Evolutionary conservation across 2,113 vertebrate species (phyloP).

Genomic region (Oryzias melastigma): DNA sequence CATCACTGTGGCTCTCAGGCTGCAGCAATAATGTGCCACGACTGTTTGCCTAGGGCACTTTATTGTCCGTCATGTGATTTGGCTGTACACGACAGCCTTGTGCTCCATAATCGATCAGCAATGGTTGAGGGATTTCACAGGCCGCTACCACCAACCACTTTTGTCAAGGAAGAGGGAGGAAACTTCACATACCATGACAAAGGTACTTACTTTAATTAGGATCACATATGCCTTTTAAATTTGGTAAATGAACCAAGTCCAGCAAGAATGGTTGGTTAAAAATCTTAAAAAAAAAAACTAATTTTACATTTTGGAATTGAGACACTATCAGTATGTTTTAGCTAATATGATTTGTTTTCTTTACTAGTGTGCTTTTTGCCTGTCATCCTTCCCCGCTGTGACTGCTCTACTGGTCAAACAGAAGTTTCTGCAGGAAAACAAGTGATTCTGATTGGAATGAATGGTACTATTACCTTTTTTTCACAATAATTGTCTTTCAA

Average conservation of each 20-base stretch:
- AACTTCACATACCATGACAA: not conserved
- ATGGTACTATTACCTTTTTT: not conserved
- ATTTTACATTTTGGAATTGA: not conserved
- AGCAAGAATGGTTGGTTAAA: not conserved
- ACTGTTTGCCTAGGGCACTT: not conserved
- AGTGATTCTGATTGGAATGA: not conserved
- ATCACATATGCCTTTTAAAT: not conserved
- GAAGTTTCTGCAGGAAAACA: not conserved
- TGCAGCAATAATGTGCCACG: not conserved
- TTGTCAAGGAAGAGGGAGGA: not conserved
- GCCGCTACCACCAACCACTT: not conserved
- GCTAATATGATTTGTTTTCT: not conserved
- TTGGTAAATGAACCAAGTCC: not conserved
- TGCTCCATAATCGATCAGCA: not conserved
- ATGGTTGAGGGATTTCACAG: not conserved
- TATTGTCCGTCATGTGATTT: not conserved
- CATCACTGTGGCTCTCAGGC: not conserved
- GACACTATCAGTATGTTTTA: not conserved
- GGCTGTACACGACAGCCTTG: not conserved
- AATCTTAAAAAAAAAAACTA: no score
- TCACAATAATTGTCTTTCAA: constrained; percentile 1
- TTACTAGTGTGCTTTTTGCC: not conserved
- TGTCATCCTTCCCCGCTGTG: not conserved
- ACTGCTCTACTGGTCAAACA: constrained; percentile 2
- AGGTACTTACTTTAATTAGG: not conserved